Evolutionary conservation across 2,113 vertebrate genomes (phyloP).

Genomic region (Sphyrna mokarran): DNA sequence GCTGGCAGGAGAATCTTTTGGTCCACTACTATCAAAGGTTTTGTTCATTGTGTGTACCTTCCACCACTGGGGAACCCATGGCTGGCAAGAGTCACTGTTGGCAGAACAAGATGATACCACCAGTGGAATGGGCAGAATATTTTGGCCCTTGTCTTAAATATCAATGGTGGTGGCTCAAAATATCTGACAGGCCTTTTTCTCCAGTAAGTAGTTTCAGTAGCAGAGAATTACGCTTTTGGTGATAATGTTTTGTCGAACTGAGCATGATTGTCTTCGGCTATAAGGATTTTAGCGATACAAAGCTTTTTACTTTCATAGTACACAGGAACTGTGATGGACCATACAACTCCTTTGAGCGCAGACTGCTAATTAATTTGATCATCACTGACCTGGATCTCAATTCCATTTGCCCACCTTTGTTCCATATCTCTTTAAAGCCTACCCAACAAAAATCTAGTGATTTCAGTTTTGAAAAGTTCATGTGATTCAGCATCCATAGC

Average conservation of each 20-base stretch:
- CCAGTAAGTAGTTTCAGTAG: neutral
- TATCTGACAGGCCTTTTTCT: neutral
- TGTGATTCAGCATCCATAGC: neutral
- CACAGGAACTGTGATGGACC: neutral
- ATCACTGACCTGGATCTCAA: neutral
- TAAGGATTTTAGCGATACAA: neutral
- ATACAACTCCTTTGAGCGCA: neutral
- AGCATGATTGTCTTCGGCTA: neutral
- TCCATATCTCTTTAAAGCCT: neutral
- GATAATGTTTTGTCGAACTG: neutral
- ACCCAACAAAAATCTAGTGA: neutral
- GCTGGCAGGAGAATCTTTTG: no score
- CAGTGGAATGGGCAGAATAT: no score
- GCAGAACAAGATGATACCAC: no score
- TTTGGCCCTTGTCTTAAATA: no score
- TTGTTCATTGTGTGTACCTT: no score
- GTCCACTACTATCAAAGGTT: no score
- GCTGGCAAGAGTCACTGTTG: no score
- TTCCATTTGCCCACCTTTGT: neutral
- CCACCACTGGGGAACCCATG: no score
- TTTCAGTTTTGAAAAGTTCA: neutral
- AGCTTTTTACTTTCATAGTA: neutral
- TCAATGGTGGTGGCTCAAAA: neutral
- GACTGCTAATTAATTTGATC: neutral
- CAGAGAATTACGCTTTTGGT: neutral